Percentiles rank a stretch among this genome's conserved stretches.
These are phyloP conservation scores for Patagioenas fasciata DNA, from an alignment of 2,113 vertebrate genomes.

Conservation along the genomic window DNA sequence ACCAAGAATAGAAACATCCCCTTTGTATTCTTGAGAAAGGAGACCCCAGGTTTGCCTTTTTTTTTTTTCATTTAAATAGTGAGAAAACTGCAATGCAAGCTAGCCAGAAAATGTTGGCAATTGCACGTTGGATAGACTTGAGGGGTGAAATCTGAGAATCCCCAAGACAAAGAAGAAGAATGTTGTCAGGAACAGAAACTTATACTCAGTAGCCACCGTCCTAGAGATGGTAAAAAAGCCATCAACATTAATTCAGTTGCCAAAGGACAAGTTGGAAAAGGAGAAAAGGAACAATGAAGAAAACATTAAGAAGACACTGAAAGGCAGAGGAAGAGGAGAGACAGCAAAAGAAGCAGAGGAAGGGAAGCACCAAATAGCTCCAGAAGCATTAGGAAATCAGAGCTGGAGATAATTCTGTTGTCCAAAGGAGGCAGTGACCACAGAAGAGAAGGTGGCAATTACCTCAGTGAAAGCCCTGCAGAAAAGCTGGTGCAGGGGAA, in stretches of 20 bases:
- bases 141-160: conserved; percentile 37
- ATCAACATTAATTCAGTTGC: not conserved
- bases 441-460: not conserved
- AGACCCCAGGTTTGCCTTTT: not conserved
- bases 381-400: not conserved
- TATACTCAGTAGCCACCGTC: conserved; percentile 5
- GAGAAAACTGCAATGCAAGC: conserved; percentile 27
- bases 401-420: not conserved
- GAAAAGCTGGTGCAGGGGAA: not conserved
- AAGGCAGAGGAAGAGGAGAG: not conserved
- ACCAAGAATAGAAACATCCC: not conserved
- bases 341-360: not conserved
- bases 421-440: not conserved
- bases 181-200: conserved; percentile 23
- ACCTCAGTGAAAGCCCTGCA: not conserved
- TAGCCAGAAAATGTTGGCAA: conserved; percentile 50
- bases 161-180: conserved; percentile 11
- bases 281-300: not conserved
- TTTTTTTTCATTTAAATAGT: conserved; percentile 4
- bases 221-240: not conserved
- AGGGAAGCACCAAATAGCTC: fast-evolving
- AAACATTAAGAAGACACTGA: not conserved
- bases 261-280: not conserved
- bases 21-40: not conserved
- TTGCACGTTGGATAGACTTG: not conserved